Evolutionary conservation across 1,140 invertebrate genomes (phyloP), one percentile per base, ranked within the genome.

Genomic region (Thaumatotibia leucotreta): DNA sequence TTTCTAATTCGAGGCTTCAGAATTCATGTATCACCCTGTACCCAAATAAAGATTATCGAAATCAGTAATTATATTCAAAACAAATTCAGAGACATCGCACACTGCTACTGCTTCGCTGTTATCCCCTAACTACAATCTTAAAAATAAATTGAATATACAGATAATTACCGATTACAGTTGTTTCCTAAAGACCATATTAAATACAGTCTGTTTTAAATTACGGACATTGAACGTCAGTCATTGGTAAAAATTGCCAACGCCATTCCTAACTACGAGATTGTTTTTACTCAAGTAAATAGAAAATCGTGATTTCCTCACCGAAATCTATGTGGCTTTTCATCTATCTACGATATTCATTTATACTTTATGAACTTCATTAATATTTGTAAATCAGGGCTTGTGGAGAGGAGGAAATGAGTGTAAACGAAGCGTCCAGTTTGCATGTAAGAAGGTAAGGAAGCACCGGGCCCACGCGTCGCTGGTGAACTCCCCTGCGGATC

Each of bases 81-180:
- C 68, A 74, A 77, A 72, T 78, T 74, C 73, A 73, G 70, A 78
- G 70, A 73, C 72, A 73, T 69, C 74, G 69, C 74, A 79, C 70
- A 74, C 64, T 69, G 71, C 78, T 74, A 79, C 72, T 73, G 72
- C 71, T 76, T 77, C 82, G 77, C 79, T 76, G 77, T 82, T 78
- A 83, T 76, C 75, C 69, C 80, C 80, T 89, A 83, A 83, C 79
- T 86, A 86, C 83, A 79, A 83, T 82, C 81, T 82, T 84, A 85
- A 87, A 88, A 86, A 77, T 69, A 84, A 87, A 85, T 82, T 66
- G 67, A 82, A 79, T 82, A 69, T 88, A 85, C 80, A 82, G 73
- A 81, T 84, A 80, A 79, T 83, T 82, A 85, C 77, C 70, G 75
- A 84, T 84, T 83, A 85, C 75, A 81, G 72, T 79, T 82, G 75